These are phyloP conservation scores for Mechanitis mazaeus DNA, from an alignment of 2,888 invertebrate genomes.

Conservation along the genomic window DNA sequence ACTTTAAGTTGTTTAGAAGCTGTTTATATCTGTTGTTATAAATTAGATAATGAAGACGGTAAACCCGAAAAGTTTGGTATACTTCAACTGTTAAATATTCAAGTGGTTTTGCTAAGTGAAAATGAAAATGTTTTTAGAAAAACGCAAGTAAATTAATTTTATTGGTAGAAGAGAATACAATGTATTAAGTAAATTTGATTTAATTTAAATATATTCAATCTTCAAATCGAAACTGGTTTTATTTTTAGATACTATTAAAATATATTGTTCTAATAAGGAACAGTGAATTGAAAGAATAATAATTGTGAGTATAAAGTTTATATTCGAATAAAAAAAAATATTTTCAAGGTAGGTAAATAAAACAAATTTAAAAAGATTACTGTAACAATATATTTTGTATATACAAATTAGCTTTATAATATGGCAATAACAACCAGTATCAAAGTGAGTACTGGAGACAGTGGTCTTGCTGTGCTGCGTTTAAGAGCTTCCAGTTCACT, in stretches of 20 bases:
- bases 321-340: no score
- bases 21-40: conserved; percentile 2
- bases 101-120: conserved; percentile 30
- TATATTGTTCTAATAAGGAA: neutral
- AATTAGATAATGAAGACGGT: conserved; percentile 18
- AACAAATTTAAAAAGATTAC: conserved; percentile 47
- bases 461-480: conserved; percentile 46
- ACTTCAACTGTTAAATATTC: conserved; percentile 27
- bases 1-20: neutral
- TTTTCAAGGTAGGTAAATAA: neutral
- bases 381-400: conserved; percentile 66
- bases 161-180: neutral
- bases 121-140: conserved; percentile 23
- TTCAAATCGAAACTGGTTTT: neutral
- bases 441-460: conserved; percentile 36
- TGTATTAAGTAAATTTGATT: neutral
- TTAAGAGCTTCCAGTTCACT: conserved; percentile 68
- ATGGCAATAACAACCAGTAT: conserved; percentile 52
- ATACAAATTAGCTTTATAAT: conserved; percentile 67
- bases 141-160: neutral
- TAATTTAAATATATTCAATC: neutral
- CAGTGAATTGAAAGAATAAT: no score
- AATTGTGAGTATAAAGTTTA: no score
- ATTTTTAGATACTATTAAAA: neutral
- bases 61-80: conserved; percentile 18